A percentile compares a stretch with the other conserved stretches of the same genome.
These are phyloP conservation scores for Ictalurus furcatus DNA, from an alignment of 2,113 vertebrate species.

Conservation along the genomic window DNA sequence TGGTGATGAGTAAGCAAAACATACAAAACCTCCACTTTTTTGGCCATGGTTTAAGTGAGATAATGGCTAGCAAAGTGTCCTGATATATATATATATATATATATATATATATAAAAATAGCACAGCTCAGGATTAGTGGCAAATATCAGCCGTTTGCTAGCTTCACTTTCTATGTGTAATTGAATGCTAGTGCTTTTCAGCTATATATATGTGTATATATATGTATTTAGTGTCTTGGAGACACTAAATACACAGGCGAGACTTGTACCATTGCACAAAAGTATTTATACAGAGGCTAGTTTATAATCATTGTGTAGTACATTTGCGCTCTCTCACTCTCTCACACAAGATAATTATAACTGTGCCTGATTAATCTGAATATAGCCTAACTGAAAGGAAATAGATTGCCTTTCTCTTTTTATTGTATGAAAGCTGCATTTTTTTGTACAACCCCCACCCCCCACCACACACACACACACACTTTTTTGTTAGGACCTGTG, in stretches of 20 bases:
- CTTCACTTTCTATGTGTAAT: background rate
- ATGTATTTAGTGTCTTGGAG: background rate
- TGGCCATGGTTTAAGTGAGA: background rate
- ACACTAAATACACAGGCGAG: background rate
- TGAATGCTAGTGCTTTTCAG: background rate
- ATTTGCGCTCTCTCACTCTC: background rate
- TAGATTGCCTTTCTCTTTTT: background rate
- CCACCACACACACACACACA: background rate
- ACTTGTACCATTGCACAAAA: background rate
- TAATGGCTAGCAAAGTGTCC: background rate
- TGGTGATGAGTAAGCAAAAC: background rate
- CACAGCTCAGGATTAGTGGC: background rate
- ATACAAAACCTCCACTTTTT: background rate
- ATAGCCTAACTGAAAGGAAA: background rate
- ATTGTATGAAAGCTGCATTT: background rate
- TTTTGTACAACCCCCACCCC: too few relatives aligned
- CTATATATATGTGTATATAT: too few relatives aligned
- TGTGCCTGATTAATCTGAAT: background rate
- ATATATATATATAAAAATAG: background rate
- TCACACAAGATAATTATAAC: background rate
- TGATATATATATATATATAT: background rate
- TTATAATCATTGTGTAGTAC: background rate
- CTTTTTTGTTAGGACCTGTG: background rate
- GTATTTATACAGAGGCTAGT: background rate
- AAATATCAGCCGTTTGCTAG: background rate